A percentile compares a stretch with the other conserved stretches of the same genome.
Conservation (phyloP, 2,797 vertebrate species). For the Anguilla marmorata region DNA sequence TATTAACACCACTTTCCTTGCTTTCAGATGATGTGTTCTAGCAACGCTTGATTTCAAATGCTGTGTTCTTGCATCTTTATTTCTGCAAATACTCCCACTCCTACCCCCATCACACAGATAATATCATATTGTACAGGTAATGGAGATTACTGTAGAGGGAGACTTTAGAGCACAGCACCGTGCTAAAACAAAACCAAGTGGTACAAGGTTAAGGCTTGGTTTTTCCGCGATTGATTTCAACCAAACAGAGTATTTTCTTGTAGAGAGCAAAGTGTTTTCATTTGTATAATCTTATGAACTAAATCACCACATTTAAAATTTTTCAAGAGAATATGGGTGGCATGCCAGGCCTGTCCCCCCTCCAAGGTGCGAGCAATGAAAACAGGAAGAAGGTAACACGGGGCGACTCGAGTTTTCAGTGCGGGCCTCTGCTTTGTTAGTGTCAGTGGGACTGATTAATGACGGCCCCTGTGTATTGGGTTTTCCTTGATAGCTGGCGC, state of each 20-base stretch:
- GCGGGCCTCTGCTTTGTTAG: background rate
- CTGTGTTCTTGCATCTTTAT: background rate
- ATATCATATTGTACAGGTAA: background rate
- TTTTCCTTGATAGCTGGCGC: background rate
- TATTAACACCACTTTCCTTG: background rate
- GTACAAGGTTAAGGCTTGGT: background rate
- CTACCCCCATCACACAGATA: background rate
- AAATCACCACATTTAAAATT: background rate
- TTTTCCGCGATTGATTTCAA: background rate
- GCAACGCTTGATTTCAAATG: background rate
- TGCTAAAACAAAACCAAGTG: background rate
- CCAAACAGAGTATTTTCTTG: background rate
- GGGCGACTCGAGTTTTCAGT: background rate
- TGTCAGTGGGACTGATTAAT: slow-evolving; percentile 9
- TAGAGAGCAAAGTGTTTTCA: background rate
- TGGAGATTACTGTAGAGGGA: background rate
- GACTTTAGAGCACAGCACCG: background rate
- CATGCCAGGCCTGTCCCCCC: background rate
- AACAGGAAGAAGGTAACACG: background rate
- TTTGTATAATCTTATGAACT: background rate
- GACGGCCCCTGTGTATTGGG: background rate
- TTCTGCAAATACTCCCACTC: background rate
- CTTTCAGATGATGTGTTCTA: background rate
- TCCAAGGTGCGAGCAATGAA: background rate
- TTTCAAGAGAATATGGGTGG: background rate